These are phyloP conservation scores for Brevimyrus niger DNA, from an alignment of 2,113 vertebrate genomes.

Conservation along the genomic window DNA sequence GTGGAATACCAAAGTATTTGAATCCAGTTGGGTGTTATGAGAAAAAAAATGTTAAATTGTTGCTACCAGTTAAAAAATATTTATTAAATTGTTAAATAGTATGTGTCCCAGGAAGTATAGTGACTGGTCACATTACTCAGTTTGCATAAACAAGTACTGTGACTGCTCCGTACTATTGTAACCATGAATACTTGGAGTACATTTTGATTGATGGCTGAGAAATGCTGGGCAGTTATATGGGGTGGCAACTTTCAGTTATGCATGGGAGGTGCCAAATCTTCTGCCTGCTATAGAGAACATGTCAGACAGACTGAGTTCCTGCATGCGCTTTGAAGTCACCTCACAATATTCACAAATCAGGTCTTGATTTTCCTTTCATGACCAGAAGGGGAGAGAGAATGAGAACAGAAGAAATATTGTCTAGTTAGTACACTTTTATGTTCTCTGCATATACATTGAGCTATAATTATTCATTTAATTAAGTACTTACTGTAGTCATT, in stretches of 20 bases:
- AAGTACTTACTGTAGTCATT: conserved; percentile 13
- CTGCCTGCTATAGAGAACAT: background rate
- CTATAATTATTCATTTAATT: conserved; percentile 22
- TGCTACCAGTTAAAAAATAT: background rate
- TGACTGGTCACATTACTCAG: background rate
- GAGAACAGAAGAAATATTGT: conserved; percentile 4
- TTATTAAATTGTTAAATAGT: background rate
- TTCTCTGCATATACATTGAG: conserved; percentile 12
- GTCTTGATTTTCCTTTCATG: background rate
- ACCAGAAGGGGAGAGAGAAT: background rate
- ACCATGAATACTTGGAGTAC: background rate
- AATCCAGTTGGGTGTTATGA: background rate
- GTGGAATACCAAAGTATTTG: background rate
- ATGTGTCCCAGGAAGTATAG: background rate
- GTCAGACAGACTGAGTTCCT: background rate
- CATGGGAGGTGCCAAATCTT: background rate
- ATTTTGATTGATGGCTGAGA: background rate
- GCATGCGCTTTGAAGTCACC: background rate
- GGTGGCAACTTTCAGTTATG: background rate
- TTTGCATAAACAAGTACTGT: background rate
- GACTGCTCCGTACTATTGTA: background rate
- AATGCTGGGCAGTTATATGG: background rate
- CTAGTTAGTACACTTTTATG: conserved; percentile 13
- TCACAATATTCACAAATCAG: background rate
- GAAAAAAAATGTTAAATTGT: background rate